These are phyloP conservation scores for Caenorhabditis becei DNA, from an alignment of 2,888 invertebrate genomes.

Conservation along the genomic window DNA sequence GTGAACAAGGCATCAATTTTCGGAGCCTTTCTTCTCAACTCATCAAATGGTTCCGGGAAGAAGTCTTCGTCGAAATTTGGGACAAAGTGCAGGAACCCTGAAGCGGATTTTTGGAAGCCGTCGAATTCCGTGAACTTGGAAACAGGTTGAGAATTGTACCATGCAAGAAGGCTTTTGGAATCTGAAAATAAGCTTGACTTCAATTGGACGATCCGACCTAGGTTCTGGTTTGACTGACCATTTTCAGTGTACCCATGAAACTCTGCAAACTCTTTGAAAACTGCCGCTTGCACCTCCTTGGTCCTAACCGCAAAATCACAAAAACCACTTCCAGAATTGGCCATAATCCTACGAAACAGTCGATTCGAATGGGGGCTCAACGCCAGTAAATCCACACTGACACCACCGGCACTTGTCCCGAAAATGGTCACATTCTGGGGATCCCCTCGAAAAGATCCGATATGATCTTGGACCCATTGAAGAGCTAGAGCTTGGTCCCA, in stretches of 20 bases:
- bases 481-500: slow-evolving; percentile 79
- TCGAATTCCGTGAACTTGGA: slow-evolving; percentile 13
- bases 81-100: slow-evolving; percentile 59
- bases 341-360: slow-evolving; percentile 7
- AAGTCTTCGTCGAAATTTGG: slow-evolving; percentile 71
- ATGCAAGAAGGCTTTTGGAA: slow-evolving; percentile 43
- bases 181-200: not conserved
- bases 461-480: slow-evolving; percentile 78
- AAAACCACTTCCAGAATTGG: slow-evolving; percentile 57
- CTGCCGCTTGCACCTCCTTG: slow-evolving; percentile 25
- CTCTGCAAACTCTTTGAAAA: slow-evolving; percentile 53
- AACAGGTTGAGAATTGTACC: slow-evolving; percentile 33
- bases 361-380: slow-evolving; percentile 65
- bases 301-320: slow-evolving; percentile 58
- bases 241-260: slow-evolving; percentile 55
- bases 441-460: slow-evolving; percentile 76
- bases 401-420: slow-evolving; percentile 75
- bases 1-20: slow-evolving; percentile 58
- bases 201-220: too few species aligned
- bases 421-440: slow-evolving; percentile 77
- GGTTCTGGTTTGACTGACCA: too few species aligned
- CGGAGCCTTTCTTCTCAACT: slow-evolving; percentile 63
- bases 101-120: not conserved
- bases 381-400: slow-evolving; percentile 64
- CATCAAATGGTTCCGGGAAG: slow-evolving; percentile 65